Base-by-base conservation (phyloP, 2,888 invertebrate genomes). In the Chrysopilus asiliformis region DNA sequence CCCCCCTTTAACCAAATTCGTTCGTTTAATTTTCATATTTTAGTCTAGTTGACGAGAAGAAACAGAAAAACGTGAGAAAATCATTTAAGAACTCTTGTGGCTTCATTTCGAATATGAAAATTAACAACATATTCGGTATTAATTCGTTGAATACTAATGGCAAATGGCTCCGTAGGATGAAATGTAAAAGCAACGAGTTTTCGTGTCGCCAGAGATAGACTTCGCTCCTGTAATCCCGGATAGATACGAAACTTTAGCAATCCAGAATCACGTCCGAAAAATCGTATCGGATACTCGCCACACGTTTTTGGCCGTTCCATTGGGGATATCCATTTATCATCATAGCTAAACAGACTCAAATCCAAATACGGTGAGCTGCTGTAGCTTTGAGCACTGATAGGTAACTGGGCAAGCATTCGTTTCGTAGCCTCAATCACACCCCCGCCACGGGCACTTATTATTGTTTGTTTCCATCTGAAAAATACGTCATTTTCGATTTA, bases 141-240 rank as follows among this genome's bases (percentile, higher is more conserved):
- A 8, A 89, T 85, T 49, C 93, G 71, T 58, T 95, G 94, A 7
- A 94, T 87, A 52, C 91, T 93, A 45, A 95, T 89, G 7, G 90
- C 85, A 63, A 95, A 90, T 1, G 95, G 95, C 64, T 95, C 93
- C 10, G 79, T 84, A 0, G 95, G 95, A 65, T 95, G 95, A 62
- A 91, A 94, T 8, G 90, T 90, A 57, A 93, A 95, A 13, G 94
- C 90, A 4, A 93, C 91, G 10, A 94, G 70, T 46, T 87, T 68
- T 46, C 90, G 67, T 47, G 77, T 68, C 6, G 76, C 75, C 8
- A 79, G 73, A 17, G n/a, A 29, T 2, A 74, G 70, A 8, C 74
- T 71, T 56, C 76, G 72, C 0, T 78, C 84, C 74, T 48, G 77
- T 71, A 68, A 81, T 19, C 91, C 74, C 0, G 85, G 81, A 63